Base-by-base conservation (phyloP, 2,797 vertebrate genomes). In the Limnodromus scolopaceus region DNA sequence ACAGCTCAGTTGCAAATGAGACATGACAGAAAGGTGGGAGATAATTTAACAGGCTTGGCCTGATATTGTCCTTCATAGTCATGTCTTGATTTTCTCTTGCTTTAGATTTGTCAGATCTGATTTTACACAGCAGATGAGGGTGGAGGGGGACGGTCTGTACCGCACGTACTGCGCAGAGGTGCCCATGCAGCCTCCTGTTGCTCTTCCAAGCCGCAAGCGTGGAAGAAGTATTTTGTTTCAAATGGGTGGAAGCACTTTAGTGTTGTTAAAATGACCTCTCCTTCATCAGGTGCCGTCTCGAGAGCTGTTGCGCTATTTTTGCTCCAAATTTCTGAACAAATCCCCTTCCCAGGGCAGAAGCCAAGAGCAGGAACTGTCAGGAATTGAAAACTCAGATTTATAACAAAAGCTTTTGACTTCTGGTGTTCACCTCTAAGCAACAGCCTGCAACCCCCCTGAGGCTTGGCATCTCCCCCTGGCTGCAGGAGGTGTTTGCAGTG, bases 101-200 rank as follows among this genome's bases (percentile, higher is more conserved):
- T 93, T 96, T 77, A 57, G 63, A 57, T 97, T 96, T 96, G 96
- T 96, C 96, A 96, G 92, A 80, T 93, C 25, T 94, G 96, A 96
- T 97, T 96, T 95, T 92, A 74, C 81, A 76, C 34, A 80, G 92
- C 14, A 63, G 80, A n/a, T 11, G 58, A 32, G 49, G 6, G 16
- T 2, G 51, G 45, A 34, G 30, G 63, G n/a, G 9, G 36, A 27
- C 2, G 16, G 3, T 69, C 66, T 60, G 84, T 39, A 22, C 79
- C 0, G 0, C 51, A 0, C 10, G 5, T n/a, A n/a, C 79, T 24
- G 63, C 0, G 0, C 53, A 28, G 68, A 69, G 81, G 34, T 84
- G 76, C 45, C 75, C 1, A 1, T 27, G 16, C 36, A 13, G 93
- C 68, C 2, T 7, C 91, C 94, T 88, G 84, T 95, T 95, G 96